Evolutionary conservation across 2,888 invertebrate species (phyloP).

Genomic region (Trileptium ribeirensis): DNA sequence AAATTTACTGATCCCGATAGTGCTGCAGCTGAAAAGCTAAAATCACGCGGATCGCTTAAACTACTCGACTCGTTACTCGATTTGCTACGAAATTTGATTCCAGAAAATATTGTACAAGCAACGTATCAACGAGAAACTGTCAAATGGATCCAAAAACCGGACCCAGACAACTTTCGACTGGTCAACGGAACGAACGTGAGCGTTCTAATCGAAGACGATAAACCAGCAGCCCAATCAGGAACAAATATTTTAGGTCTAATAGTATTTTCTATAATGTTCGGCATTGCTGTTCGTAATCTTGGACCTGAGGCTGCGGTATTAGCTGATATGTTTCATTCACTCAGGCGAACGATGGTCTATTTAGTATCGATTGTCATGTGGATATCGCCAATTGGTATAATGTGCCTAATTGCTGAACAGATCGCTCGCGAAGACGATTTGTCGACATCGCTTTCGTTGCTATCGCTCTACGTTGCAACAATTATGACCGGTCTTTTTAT

Average conservation of each 20-base stretch:
- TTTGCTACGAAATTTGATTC: constrained; percentile 66
- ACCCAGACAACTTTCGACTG: neutral
- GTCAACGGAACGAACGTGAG: neutral
- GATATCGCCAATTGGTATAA: constrained; percentile 63
- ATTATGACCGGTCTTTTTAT: constrained; percentile 60
- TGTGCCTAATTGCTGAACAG: constrained; percentile 62
- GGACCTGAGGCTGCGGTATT: constrained; percentile 67
- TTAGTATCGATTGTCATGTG: constrained; percentile 41
- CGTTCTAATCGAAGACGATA: neutral
- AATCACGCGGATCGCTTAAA: neutral
- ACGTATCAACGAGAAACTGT: constrained; percentile 29
- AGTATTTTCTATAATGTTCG: constrained; percentile 72
- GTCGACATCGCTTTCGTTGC: constrained; percentile 64
- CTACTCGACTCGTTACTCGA: constrained; percentile 24
- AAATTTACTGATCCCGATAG: neutral
- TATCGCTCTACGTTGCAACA: constrained; percentile 61
- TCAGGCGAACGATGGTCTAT: constrained; percentile 54
- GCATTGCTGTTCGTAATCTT: constrained; percentile 72
- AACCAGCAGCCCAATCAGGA: constrained; percentile 30
- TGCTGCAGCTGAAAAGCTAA: neutral
- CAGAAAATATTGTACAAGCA: constrained; percentile 78
- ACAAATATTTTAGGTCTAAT: constrained; percentile 55
- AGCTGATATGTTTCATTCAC: constrained; percentile 73
- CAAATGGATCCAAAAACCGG: neutral
- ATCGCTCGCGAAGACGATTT: constrained; percentile 60